phyloP scores from a whole-genome alignment of 2,888 invertebrate genomes.

The Metacarcinus magister region DNA sequence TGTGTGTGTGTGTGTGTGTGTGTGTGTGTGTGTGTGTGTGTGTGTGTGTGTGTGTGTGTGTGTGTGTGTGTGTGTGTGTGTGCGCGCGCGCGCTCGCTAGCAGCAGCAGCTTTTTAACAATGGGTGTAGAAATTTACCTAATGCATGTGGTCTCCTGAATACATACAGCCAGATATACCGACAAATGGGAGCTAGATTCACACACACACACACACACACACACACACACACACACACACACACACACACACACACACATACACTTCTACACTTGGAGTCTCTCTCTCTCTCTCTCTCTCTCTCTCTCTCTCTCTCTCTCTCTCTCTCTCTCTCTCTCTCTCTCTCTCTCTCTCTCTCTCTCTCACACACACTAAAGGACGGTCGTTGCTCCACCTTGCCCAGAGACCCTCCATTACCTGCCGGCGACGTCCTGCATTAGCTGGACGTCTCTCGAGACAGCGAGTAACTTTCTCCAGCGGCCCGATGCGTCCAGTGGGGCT shows the following conservation, averaged over 20 bases:
- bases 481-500: background rate
- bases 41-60: conserved; percentile 15
- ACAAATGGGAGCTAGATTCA: background rate
- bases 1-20: background rate
- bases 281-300: background rate
- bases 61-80: background rate
- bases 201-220: conserved; percentile 58
- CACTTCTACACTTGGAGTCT: background rate
- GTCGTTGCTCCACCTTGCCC: background rate
- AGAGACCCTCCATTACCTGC: background rate
- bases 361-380: conserved; percentile 28
- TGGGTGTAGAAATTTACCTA: too few species aligned
- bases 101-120: too few species aligned
- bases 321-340: conserved; percentile 1
- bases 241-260: conserved; percentile 26
- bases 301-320: conserved; percentile 15
- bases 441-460: background rate
- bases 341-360: background rate
- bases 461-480: conserved; percentile 13
- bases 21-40: conserved; percentile 26
- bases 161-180: background rate
- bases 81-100: too few species aligned
- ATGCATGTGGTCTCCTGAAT: too few species aligned
- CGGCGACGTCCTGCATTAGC: conserved; percentile 14
- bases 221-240: conserved; percentile 54